A percentile compares a stretch with the other conserved stretches of the same genome.
Conservation (phyloP, 2,888 invertebrate genomes). For the Chrysomela aeneicollis region DNA sequence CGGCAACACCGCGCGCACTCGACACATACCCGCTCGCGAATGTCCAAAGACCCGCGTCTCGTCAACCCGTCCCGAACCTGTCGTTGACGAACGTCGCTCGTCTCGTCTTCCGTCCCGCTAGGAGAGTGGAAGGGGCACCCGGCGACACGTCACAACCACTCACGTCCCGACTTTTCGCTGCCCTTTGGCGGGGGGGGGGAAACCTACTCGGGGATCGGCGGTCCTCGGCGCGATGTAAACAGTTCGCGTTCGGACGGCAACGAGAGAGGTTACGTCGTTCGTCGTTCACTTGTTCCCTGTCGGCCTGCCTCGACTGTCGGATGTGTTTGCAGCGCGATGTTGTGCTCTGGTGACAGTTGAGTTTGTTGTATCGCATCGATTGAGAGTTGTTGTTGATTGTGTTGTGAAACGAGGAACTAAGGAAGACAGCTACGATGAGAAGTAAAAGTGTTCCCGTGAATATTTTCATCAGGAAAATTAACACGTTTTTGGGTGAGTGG, state of each 20-base stretch:
- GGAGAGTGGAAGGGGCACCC: slow-evolving; percentile 40
- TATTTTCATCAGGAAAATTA: slow-evolving; percentile 49
- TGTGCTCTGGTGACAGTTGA: slow-evolving; percentile 2
- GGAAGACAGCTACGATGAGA: slow-evolving; percentile 40
- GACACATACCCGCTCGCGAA: background rate
- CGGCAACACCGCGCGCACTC: slow-evolving; percentile 24
- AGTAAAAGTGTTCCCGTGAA: slow-evolving; percentile 51
- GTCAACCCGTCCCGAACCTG: slow-evolving; percentile 27
- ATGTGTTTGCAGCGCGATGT: background rate
- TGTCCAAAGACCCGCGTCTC: slow-evolving; percentile 29
- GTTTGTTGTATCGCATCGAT: background rate
- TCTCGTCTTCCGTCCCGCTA: slow-evolving; percentile 38
- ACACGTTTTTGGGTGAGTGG: slow-evolving; percentile 46
- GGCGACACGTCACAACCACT: slow-evolving; percentile 52
- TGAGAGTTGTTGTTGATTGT: background rate
- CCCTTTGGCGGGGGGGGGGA: slow-evolving; percentile 47
- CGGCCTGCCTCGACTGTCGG: slow-evolving; percentile 4
- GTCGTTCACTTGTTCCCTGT: slow-evolving; percentile 33
- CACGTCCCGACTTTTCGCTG: slow-evolving; percentile 54
- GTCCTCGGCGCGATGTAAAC: slow-evolving; percentile 49
- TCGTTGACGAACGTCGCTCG: slow-evolving; percentile 25
- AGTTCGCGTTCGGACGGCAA: slow-evolving; percentile 50
- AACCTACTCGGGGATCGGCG: slow-evolving; percentile 43
- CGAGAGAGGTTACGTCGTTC: slow-evolving; percentile 31
- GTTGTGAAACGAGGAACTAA: slow-evolving; percentile 5